A percentile compares a stretch with the other conserved stretches of the same genome.
Conservation (phyloP, 2,113 vertebrate genomes). For the Redunca redunca region DNA sequence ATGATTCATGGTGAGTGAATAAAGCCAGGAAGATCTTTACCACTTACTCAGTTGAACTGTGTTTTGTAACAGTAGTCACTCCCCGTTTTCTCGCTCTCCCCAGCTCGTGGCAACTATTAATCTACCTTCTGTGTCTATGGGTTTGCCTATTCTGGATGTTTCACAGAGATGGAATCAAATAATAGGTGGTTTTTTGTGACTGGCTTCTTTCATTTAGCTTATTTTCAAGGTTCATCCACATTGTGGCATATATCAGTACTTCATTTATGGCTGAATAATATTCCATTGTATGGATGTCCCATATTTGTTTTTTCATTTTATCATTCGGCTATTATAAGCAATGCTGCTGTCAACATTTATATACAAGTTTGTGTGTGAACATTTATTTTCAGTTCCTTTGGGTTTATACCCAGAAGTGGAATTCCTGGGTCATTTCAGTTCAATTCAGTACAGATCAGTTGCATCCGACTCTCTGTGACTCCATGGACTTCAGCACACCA, state of each 20-base stretch:
- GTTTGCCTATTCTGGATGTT: background rate
- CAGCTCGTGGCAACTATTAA: too few relatives aligned
- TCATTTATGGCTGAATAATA: background rate
- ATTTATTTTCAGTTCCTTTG: background rate
- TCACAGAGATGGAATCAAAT: background rate
- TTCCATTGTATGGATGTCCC: too few relatives aligned
- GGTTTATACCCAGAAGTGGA: background rate
- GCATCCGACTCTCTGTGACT: background rate
- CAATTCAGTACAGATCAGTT: background rate
- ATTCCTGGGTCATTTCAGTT: background rate
- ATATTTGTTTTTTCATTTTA: background rate
- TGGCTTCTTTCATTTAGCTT: background rate
- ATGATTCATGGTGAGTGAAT: background rate
- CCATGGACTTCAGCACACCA: background rate
- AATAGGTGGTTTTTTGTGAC: background rate
- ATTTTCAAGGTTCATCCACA: background rate
- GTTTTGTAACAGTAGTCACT: background rate
- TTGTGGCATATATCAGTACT: background rate
- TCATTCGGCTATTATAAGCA: background rate
- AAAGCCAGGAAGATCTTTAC: background rate
- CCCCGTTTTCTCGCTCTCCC: background rate
- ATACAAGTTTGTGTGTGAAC: background rate
- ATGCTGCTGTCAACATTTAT: background rate
- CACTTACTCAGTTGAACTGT: background rate
- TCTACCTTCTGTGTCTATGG: background rate